These are phyloP conservation scores for Chauna torquata DNA, from an alignment of 2,113 vertebrate species.

Conservation along the genomic window DNA sequence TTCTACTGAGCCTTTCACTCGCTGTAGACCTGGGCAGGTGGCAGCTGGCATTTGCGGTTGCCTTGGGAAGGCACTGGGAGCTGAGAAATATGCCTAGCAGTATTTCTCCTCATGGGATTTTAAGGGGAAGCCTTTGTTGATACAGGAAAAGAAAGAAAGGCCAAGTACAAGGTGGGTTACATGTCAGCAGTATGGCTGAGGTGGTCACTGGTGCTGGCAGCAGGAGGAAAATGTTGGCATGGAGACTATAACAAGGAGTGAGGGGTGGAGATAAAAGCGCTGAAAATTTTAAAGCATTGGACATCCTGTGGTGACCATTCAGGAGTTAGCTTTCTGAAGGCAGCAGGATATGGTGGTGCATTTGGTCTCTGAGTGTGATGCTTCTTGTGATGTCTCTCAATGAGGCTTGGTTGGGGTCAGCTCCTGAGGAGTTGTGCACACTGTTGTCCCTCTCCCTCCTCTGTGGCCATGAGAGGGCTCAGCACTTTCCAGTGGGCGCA, in stretches of 20 bases:
- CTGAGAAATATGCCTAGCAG: neutral
- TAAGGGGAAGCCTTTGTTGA: neutral
- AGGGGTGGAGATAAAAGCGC: neutral
- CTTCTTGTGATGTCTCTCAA: neutral
- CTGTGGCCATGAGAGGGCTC: neutral
- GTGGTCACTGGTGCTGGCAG: neutral
- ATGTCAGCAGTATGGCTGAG: fast-evolving
- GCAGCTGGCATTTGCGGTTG: neutral
- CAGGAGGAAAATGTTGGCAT: neutral
- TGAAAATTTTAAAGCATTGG: neutral
- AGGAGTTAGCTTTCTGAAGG: neutral
- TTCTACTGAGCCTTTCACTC: neutral
- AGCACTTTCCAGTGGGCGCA: neutral
- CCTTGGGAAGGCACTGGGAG: neutral
- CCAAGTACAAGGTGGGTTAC: neutral
- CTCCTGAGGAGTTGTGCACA: neutral
- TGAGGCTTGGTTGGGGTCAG: neutral
- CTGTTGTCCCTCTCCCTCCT: neutral
- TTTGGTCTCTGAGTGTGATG: neutral
- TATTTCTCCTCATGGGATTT: neutral
- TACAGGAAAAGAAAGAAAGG: neutral
- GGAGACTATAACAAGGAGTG: neutral
- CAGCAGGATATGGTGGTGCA: neutral
- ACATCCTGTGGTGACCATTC: neutral
- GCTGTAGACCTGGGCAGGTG: neutral